Conservation (phyloP, 2,888 invertebrate genomes). For the Tinea pellionella region DNA sequence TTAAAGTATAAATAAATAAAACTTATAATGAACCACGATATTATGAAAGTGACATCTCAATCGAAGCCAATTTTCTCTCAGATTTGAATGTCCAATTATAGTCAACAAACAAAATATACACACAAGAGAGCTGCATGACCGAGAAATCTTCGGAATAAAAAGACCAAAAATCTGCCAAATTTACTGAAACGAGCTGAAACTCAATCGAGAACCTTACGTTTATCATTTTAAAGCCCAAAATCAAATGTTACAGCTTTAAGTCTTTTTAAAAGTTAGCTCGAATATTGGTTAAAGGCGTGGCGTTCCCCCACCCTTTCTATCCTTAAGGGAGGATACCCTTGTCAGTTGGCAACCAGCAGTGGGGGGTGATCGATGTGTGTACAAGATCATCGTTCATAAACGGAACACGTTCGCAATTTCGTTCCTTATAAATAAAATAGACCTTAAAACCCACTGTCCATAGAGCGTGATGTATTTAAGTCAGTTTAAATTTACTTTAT, state of each 20-base stretch:
- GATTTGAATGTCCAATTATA: slow-evolving; percentile 4
- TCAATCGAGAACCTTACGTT: no score
- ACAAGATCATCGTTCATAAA: slow-evolving; percentile 47
- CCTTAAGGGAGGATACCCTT: slow-evolving; percentile 28
- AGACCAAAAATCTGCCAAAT: neutral
- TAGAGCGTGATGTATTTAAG: no score
- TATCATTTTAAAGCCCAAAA: neutral
- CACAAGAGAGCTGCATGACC: neutral
- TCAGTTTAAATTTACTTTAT: no score
- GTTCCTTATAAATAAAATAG: slow-evolving; percentile 49
- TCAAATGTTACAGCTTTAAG: neutral
- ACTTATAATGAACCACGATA: neutral
- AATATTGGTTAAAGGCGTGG: slow-evolving; percentile 23
- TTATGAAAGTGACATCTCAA: slow-evolving; percentile 8
- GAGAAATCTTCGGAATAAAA: neutral
- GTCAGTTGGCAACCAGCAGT: slow-evolving; percentile 45
- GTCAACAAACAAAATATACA: neutral
- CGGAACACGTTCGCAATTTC: slow-evolving; percentile 53
- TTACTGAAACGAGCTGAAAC: neutral
- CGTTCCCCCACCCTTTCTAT: slow-evolving; percentile 5
- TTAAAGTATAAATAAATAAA: neutral
- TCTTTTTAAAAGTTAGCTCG: neutral
- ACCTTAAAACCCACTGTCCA: no score
- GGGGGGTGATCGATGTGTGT: slow-evolving; percentile 61
- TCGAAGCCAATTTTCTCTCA: neutral